Percentiles rank a stretch among this genome's conserved stretches.
Evolutionary conservation across 2,797 vertebrate genomes (phyloP).

Genomic region (Rhodeus uyekii): DNA sequence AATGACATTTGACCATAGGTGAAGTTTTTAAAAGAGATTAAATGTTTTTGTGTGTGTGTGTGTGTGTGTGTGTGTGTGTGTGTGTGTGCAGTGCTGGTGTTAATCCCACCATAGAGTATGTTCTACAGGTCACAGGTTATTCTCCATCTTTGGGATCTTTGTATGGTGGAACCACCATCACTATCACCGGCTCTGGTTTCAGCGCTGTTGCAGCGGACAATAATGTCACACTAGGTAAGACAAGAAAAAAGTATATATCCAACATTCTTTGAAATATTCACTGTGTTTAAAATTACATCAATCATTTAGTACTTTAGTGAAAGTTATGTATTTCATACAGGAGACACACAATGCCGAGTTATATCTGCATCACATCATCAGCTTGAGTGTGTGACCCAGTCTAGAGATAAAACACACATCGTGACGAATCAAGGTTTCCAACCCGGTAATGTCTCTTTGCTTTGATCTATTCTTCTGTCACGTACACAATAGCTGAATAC

Average conservation of each 20-base stretch:
- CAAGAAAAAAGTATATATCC: neutral
- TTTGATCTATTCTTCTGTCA: neutral
- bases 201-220: conserved; percentile 71
- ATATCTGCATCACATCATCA: conserved; percentile 66
- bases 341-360: conserved; percentile 75
- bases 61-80: neutral
- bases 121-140: conserved; percentile 75
- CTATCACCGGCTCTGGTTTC: conserved; percentile 82
- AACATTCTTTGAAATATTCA: neutral
- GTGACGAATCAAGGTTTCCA: conserved; percentile 81
- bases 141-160: conserved; percentile 79
- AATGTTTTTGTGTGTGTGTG: neutral
- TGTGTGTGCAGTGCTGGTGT: conserved; percentile 62
- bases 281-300: neutral
- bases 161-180: conserved; percentile 80
- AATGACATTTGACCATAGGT: neutral
- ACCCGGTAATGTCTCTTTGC: conserved; percentile 68
- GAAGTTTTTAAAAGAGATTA: neutral
- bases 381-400: conserved; percentile 75
- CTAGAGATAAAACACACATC: conserved; percentile 62
- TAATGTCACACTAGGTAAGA: conserved; percentile 78
- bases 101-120: conserved; percentile 73
- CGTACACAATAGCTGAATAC: neutral
- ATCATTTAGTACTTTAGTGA: neutral
- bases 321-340: conserved; percentile 59